Evolutionary conservation across 2,113 vertebrate species (phyloP), one percentile per base, ranked within the genome.

Genomic region (Eupsittula cactorum): DNA sequence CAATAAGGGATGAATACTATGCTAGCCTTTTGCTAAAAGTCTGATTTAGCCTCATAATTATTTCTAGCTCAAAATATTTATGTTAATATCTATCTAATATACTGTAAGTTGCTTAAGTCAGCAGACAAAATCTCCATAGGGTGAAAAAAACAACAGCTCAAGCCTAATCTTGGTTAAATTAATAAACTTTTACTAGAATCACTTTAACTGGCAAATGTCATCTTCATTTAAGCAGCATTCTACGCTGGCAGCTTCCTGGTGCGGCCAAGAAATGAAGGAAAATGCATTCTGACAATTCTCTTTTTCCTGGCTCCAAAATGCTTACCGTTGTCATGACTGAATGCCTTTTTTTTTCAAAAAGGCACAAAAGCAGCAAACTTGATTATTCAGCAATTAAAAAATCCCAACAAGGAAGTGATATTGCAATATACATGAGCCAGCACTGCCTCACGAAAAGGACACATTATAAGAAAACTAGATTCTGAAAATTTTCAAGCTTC

Each of bases 311-410:
- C 91, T 79, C 93, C 41, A 47, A 86, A 84, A 93, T 2, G 7
- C 87, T 91, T 67, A 96, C 97, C 77, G 41, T 93, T 97, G 92
- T 95, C 95, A 92, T 97, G 97, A 98, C 97, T 98, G 97, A 97
- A 97, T 42, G 91, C 96, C 91, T 27, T 75, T 75, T 82, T 75
- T 82, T 87, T 81, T 9, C 82, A 75, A 69, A 96, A 98, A 98
- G 98, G 97, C 98, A 98, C 98, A 97, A 98, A 97, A 97, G 95
- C 96, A 98, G 97, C 97, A 96, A 97, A 96, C 53, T 88, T 68
- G 68, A 92, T 96, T 89, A 92, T 92, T 93, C 89, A 76, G 52
- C 89, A 95, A 85, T 95, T 92, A 35, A 92, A 84, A 92, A 97
- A 90, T 94, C 88, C 92, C 81, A 89, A 74, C 17, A 80, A 97